A percentile compares a stretch with the other conserved stretches of the same genome.
Evolutionary conservation across 1,140 invertebrate genomes (phyloP).

Genomic region (Callitettix versicolor): DNA sequence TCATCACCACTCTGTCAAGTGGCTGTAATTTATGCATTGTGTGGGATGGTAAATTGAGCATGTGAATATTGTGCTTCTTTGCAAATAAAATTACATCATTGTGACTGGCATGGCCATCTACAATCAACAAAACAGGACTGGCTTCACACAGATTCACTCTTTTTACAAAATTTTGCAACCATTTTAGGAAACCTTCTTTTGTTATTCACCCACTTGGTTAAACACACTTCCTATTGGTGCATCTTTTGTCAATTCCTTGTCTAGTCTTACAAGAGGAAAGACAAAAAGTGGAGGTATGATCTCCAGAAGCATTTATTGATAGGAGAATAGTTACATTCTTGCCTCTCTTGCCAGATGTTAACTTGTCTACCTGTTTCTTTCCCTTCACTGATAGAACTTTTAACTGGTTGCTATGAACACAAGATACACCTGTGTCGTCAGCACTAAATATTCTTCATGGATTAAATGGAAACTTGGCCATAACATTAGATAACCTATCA

Average conservation of each 20-base stretch:
- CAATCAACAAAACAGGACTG: conserved; percentile 26
- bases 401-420: conserved; percentile 30
- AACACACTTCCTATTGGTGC: conserved; percentile 18
- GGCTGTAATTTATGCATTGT: conserved; percentile 32
- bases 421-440: conserved; percentile 34
- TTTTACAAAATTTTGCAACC: conserved; percentile 29
- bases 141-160: conserved; percentile 13
- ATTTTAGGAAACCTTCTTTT: conserved; percentile 28
- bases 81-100: conserved; percentile 29
- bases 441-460: conserved; percentile 28
- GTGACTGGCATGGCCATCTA: conserved; percentile 30
- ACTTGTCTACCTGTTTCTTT: conserved; percentile 29
- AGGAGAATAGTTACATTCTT: conserved; percentile 10
- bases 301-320: conserved; percentile 13
- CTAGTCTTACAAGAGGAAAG: conserved; percentile 22
- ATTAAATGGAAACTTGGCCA: conserved; percentile 21
- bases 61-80: conserved; percentile 29
- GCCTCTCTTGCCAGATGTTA: conserved; percentile 30
- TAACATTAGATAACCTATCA: conserved; percentile 14
- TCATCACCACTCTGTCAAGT: conserved; percentile 31
- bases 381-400: conserved; percentile 30
- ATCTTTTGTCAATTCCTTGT: conserved; percentile 10
- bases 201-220: conserved; percentile 30
- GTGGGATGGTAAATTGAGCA: conserved; percentile 32
- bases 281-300: conserved; percentile 25